These are phyloP conservation scores for Neodon shergylaensis DNA, from an alignment of 2,113 vertebrate species.

Conservation along the genomic window DNA sequence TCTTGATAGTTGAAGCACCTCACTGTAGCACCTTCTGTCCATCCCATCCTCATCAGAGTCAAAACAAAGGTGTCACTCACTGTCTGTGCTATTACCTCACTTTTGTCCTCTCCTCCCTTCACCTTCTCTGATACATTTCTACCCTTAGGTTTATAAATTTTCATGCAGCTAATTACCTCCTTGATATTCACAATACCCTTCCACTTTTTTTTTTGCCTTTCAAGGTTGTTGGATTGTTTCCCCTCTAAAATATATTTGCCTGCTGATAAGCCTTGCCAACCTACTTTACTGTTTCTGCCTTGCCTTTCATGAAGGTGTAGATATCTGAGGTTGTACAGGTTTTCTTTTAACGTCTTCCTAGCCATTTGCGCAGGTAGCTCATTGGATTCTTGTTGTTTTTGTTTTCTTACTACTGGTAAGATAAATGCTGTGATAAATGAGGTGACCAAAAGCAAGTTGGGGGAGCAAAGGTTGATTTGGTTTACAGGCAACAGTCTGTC, in stretches of 20 bases:
- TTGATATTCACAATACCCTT: neutral
- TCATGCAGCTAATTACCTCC: neutral
- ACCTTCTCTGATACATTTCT: neutral
- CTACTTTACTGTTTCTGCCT: neutral
- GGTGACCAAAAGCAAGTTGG: too few relatives aligned
- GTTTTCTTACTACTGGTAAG: neutral
- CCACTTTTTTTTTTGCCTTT: neutral
- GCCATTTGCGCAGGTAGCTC: neutral
- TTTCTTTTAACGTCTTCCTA: neutral
- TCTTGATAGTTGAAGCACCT: neutral
- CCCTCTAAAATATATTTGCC: neutral
- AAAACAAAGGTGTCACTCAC: neutral
- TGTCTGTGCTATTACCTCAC: neutral
- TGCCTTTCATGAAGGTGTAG: neutral
- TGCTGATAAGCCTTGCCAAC: neutral
- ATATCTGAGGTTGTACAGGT: neutral
- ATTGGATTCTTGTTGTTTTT: neutral
- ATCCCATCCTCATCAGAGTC: neutral
- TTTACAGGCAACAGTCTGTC: too few relatives aligned
- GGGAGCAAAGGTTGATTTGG: neutral
- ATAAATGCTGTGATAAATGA: neutral
- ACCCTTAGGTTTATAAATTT: neutral
- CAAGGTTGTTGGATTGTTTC: neutral
- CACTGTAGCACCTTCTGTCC: neutral
- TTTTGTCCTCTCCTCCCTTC: neutral